Percentiles rank a stretch among this genome's conserved stretches.
phyloP scores from a whole-genome alignment of 92 coral and sea anemone genomes.

The Umimayanthus chanpuru region DNA sequence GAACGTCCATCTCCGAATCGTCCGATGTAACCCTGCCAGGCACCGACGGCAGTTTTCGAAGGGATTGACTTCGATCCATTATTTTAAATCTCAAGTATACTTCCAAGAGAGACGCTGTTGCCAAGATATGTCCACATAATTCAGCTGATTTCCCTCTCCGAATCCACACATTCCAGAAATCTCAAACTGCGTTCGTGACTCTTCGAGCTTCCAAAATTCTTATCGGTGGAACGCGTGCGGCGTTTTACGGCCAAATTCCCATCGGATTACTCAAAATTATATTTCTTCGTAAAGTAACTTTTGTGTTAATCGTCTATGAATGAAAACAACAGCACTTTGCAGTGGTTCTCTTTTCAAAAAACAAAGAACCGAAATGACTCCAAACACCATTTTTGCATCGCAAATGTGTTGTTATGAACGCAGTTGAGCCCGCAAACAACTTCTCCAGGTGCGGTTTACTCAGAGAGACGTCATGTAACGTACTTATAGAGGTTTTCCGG shows the following conservation, averaged over 20 bases:
- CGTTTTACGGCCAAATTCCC: not conserved
- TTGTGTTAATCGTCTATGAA: slow-evolving; percentile 25
- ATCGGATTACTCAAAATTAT: slow-evolving; percentile 6
- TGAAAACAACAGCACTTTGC: slow-evolving; percentile 14
- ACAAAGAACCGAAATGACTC: slow-evolving; percentile 24
- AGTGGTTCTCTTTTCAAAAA: slow-evolving; percentile 25
- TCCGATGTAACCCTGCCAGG: slow-evolving; percentile 25
- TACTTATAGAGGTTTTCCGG: no score
- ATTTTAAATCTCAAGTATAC: slow-evolving; percentile 12
- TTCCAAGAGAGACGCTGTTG: slow-evolving; percentile 14
- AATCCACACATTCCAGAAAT: not conserved
- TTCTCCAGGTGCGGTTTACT: not conserved
- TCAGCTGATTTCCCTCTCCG: slow-evolving; percentile 2
- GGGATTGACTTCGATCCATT: slow-evolving; percentile 82
- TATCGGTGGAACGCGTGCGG: not conserved
- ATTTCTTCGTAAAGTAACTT: not conserved
- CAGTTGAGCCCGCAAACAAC: slow-evolving; percentile 39
- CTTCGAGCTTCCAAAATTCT: not conserved
- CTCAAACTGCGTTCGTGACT: slow-evolving; percentile 15
- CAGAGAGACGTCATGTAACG: not conserved
- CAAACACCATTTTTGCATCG: slow-evolving; percentile 34
- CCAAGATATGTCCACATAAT: slow-evolving; percentile 11
- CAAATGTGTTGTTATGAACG: slow-evolving; percentile 47
- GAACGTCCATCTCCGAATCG: slow-evolving; percentile 51
- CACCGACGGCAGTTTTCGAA: slow-evolving; percentile 58